Percentiles rank a stretch among this genome's conserved stretches.
These are phyloP conservation scores for Ricordea florida DNA, from an alignment of 92 coral and sea anemone species.

Conservation along the genomic window DNA sequence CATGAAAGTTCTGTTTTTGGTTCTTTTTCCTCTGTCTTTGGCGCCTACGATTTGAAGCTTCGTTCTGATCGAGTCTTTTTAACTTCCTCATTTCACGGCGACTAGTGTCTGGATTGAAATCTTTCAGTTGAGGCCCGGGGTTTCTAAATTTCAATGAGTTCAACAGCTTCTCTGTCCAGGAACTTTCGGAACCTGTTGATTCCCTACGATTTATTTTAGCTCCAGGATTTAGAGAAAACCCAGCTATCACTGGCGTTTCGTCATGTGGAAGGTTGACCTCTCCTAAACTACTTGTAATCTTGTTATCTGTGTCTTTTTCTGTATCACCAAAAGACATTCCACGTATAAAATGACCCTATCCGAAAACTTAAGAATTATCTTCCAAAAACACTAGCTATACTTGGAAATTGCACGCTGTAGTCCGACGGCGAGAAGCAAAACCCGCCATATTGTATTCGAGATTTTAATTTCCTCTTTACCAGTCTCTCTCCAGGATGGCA, in stretches of 20 bases:
- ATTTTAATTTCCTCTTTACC: too few species aligned
- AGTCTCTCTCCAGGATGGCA: too few species aligned
- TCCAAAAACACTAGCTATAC: too few species aligned
- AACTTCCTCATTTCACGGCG: constrained; percentile 90
- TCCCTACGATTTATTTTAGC: constrained; percentile 34
- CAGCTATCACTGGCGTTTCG: constrained; percentile 10
- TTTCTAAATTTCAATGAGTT: constrained; percentile 87
- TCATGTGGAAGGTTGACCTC: constrained; percentile 2
- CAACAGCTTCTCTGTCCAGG: constrained; percentile 79
- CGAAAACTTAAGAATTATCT: too few species aligned
- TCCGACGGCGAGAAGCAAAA: too few species aligned
- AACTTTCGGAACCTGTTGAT: constrained; percentile 70
- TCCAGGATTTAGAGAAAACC: constrained; percentile 14
- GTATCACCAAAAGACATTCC: background rate
- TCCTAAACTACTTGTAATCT: background rate
- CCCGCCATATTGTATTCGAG: too few species aligned
- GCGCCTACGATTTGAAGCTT: constrained; percentile 10
- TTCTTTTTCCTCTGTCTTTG: constrained; percentile 33
- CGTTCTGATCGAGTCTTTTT: constrained; percentile 54
- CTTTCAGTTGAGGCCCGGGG: constrained; percentile 88
- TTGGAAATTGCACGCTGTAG: too few species aligned
- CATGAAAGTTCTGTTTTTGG: constrained; percentile 65
- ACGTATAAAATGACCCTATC: background rate
- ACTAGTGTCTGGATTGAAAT: constrained; percentile 93
- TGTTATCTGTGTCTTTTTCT: constrained; percentile 3